Base-by-base conservation (phyloP, 1,140 invertebrate species). In the Anagrus nilaparvatae region DNA sequence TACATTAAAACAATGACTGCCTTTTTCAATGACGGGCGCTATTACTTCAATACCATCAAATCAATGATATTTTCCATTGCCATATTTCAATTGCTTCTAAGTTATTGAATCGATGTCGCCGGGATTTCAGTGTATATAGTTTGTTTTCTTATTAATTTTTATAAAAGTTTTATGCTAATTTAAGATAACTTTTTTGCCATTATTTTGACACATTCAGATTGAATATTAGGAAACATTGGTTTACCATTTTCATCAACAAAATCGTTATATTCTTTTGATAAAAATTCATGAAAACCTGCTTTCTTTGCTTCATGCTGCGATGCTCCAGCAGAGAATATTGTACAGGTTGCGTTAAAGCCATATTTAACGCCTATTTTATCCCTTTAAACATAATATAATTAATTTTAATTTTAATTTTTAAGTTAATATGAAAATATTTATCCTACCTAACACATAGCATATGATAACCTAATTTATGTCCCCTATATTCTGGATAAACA, bases 361-460 rank as follows among this genome's bases (percentile, higher is more conserved):
- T 47, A 53, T 18, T 53, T 50, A 9, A 37, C 34, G 12, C 51
- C 51, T 5, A 55, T 47, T 5, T 49, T 39, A 24, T 49, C 33
- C 19, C 49, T 55, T 34, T n/a, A 43, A 45, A 18, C 12, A 16
- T 37, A 37, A 4, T 13, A 16, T 17, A n/a, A n/a, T n/a, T n/a
- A n/a, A n/a, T n/a, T n/a, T n/a, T n/a, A n/a, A n/a, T n/a, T n/a
- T n/a, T n/a, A n/a, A n/a, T n/a, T n/a, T n/a, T n/a, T n/a, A n/a
- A n/a, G n/a, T n/a, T n/a, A n/a, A n/a, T n/a, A n/a, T n/a, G n/a
- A n/a, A n/a, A n/a, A n/a, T n/a, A n/a, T n/a, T n/a, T n/a, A n/a
- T n/a, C n/a, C n/a, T 46, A 65, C 63, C 63, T 56, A 21, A 49
- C 35, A 37, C 35, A 24, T 9, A 63, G 43, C 43, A 65, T 38